phyloP scores from a whole-genome alignment of 2,888 invertebrate genomes.

The Pemphredon lugubris region DNA sequence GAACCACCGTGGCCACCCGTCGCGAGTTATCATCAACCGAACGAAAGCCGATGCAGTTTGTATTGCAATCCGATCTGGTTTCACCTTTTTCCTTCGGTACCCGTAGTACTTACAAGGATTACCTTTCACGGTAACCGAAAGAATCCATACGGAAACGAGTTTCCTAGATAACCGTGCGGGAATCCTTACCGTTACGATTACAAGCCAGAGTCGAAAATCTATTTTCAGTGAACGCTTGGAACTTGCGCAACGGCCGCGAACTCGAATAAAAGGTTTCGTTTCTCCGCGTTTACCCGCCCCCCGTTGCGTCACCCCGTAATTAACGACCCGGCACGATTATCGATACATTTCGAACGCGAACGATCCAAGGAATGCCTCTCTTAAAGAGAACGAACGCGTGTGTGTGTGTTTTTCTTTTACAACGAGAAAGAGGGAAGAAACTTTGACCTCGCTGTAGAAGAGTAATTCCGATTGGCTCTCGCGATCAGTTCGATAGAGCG shows the following conservation, averaged over 20 bases:
- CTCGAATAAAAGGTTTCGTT: not conserved
- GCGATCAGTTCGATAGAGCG: slow-evolving; percentile 11
- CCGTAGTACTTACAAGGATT: too few relatives aligned
- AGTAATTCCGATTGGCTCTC: slow-evolving; percentile 20
- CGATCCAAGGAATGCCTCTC: not conserved
- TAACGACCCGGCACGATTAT: not conserved
- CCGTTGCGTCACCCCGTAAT: slow-evolving; percentile 1
- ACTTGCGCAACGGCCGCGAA: too few relatives aligned
- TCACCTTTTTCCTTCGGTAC: not conserved
- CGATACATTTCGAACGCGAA: slow-evolving; percentile 9
- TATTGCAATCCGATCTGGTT: not conserved
- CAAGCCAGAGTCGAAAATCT: not conserved
- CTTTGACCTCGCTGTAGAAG: slow-evolving; percentile 9
- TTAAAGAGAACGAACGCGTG: too few relatives aligned
- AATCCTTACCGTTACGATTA: not conserved
- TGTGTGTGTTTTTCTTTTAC: not conserved
- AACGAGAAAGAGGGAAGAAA: slow-evolving; percentile 1
- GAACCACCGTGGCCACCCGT: too few relatives aligned
- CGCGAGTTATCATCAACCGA: too few relatives aligned
- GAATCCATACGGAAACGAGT: not conserved
- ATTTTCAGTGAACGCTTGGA: not conserved
- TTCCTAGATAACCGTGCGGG: not conserved
- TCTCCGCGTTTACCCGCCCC: not conserved
- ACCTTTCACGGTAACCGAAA: too few relatives aligned
- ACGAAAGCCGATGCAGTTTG: too few relatives aligned